A percentile compares a stretch with the other conserved stretches of the same genome.
phyloP scores from a whole-genome alignment of 2,888 invertebrate genomes.

The Catocala nupta region DNA sequence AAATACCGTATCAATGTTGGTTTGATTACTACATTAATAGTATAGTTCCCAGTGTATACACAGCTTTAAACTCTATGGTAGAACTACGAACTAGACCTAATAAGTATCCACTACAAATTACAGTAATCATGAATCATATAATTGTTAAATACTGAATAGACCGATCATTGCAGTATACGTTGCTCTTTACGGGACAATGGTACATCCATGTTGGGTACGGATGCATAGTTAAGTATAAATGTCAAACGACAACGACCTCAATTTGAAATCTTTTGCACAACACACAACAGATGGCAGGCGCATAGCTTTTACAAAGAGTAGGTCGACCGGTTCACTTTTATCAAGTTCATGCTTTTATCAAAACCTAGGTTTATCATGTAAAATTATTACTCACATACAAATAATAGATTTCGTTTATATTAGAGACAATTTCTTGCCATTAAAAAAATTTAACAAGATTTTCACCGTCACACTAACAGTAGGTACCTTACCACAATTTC shows the following conservation, averaged over 20 bases:
- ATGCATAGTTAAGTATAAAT: constrained; percentile 26
- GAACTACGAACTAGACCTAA: neutral
- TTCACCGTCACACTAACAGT: constrained; percentile 19
- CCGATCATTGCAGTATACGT: constrained; percentile 11
- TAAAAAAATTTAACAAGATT: neutral
- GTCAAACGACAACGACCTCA: constrained; percentile 46
- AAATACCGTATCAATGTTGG: too few species aligned
- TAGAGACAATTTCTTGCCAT: constrained; percentile 18
- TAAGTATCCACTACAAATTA: neutral
- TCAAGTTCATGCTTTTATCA: too few species aligned
- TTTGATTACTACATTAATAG: too few species aligned
- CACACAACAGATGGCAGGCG: constrained; percentile 42
- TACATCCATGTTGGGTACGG: constrained; percentile 32
- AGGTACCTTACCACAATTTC: constrained; percentile 6
- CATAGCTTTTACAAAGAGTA: constrained; percentile 19
- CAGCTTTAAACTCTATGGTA: too few species aligned
- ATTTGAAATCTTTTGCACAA: constrained; percentile 19
- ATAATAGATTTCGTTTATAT: constrained; percentile 6
- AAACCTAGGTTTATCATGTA: neutral
- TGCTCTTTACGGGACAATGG: constrained; percentile 32
- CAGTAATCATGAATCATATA: constrained; percentile 3
- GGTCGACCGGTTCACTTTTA: too few species aligned
- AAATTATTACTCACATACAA: constrained; percentile 35
- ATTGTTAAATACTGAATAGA: constrained; percentile 8
- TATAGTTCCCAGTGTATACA: too few species aligned